Conservation (phyloP, 2,797 vertebrate species). For the Enteromius fasciolatus region DNA sequence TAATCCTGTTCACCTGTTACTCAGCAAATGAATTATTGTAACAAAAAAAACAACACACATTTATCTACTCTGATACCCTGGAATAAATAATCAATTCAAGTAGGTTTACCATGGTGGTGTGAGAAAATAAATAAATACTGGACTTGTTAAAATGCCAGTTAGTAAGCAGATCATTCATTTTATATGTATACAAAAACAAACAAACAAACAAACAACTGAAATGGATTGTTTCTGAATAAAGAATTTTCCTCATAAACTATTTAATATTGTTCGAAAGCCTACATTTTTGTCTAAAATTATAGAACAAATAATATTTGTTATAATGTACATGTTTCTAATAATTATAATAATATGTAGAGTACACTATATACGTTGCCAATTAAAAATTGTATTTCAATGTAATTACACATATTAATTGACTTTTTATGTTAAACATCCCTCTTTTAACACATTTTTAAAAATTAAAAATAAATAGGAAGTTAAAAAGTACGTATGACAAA, state of each 20-base stretch:
- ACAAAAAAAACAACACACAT: constrained; percentile 16
- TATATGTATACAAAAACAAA: background rate
- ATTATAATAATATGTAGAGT: background rate
- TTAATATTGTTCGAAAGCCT: background rate
- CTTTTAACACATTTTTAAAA: background rate
- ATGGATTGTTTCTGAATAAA: background rate
- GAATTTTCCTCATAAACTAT: background rate
- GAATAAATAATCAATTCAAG: constrained; percentile 20
- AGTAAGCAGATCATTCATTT: background rate
- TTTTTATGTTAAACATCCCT: background rate
- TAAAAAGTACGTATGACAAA: background rate
- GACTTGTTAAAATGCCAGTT: no score
- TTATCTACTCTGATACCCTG: background rate
- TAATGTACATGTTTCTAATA: background rate
- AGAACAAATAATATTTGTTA: background rate
- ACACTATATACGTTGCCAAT: background rate
- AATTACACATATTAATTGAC: background rate
- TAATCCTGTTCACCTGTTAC: constrained; percentile 36
- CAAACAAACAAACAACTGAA: background rate
- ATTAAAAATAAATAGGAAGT: background rate
- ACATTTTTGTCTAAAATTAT: background rate
- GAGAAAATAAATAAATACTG: no score
- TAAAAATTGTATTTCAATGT: background rate
- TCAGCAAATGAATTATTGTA: constrained; percentile 32
- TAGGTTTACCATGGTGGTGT: no score